Conservation (phyloP, 1,140 invertebrate genomes). For the Drosophila miranda region DNA sequence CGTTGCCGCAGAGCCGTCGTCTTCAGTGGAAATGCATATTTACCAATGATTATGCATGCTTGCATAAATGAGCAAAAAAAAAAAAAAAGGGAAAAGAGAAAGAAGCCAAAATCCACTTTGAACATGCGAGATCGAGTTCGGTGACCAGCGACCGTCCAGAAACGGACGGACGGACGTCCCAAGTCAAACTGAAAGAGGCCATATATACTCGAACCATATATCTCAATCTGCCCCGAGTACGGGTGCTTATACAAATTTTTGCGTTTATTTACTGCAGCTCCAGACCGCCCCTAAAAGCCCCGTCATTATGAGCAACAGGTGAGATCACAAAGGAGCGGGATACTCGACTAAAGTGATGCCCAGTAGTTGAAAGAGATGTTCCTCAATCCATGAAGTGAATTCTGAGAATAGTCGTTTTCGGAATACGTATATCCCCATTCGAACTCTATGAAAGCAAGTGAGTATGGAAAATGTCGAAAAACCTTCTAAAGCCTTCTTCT, state of each 20-base stretch:
- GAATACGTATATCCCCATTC: too few species aligned
- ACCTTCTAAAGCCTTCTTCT: too few species aligned
- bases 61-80: constrained; percentile 65
- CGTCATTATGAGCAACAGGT: constrained; percentile 8
- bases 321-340: neutral
- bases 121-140: constrained; percentile 63
- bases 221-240: constrained; percentile 45
- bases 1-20: constrained; percentile 38
- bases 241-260: constrained; percentile 44
- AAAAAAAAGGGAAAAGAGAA: constrained; percentile 28
- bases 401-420: too few species aligned
- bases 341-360: constrained; percentile 12
- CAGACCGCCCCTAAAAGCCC: constrained; percentile 17
- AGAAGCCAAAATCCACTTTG: constrained; percentile 46
- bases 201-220: constrained; percentile 10
- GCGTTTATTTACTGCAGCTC: constrained; percentile 18
- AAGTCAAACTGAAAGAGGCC: constrained; percentile 27
- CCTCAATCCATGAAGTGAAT: too few species aligned
- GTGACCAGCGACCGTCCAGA: constrained; percentile 44
- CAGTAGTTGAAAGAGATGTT: neutral
- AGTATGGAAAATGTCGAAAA: too few species aligned
- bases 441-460: too few species aligned
- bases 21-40: constrained; percentile 59
- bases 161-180: too few species aligned
- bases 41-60: constrained; percentile 75